Evolutionary conservation across 2,113 vertebrate species (phyloP).

Genomic region (Eclectus roratus): DNA sequence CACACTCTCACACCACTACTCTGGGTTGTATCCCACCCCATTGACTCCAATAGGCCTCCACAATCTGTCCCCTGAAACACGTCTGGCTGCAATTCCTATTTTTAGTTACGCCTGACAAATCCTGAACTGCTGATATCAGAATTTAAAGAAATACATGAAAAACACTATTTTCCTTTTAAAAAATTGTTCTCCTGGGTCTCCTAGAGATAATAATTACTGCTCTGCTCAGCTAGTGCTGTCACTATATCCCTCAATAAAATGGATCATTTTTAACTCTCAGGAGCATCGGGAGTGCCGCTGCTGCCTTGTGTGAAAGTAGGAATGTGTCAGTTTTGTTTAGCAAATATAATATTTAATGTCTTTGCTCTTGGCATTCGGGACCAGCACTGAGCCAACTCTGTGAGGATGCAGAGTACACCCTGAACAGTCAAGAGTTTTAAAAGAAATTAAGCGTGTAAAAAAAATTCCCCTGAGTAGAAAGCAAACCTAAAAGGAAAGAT

Average conservation of each 20-base stretch:
- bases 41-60: not conserved
- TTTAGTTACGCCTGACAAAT: conserved; percentile 56
- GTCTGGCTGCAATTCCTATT: not conserved
- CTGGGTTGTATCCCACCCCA: not conserved
- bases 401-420: conserved; percentile 8
- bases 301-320: conserved; percentile 61
- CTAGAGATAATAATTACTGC: conserved; percentile 76
- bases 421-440: not conserved
- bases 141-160: conserved; percentile 70
- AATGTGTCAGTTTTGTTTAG: conserved; percentile 77
- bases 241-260: conserved; percentile 79
- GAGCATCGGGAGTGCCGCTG: conserved; percentile 59
- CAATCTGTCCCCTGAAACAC: conserved; percentile 10
- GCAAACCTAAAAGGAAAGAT: not conserved
- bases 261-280: conserved; percentile 70
- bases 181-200: conserved; percentile 70
- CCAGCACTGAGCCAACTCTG: conserved; percentile 7
- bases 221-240: conserved; percentile 70
- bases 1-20: not conserved
- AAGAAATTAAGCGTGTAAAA: not conserved
- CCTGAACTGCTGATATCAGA: conserved; percentile 61
- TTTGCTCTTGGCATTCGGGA: conserved; percentile 30
- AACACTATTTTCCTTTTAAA: conserved; percentile 75
- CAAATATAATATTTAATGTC: conserved; percentile 72
- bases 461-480: not conserved